phyloP scores from a whole-genome alignment of 2,888 invertebrate genomes.

The Physocephala rufipes region DNA sequence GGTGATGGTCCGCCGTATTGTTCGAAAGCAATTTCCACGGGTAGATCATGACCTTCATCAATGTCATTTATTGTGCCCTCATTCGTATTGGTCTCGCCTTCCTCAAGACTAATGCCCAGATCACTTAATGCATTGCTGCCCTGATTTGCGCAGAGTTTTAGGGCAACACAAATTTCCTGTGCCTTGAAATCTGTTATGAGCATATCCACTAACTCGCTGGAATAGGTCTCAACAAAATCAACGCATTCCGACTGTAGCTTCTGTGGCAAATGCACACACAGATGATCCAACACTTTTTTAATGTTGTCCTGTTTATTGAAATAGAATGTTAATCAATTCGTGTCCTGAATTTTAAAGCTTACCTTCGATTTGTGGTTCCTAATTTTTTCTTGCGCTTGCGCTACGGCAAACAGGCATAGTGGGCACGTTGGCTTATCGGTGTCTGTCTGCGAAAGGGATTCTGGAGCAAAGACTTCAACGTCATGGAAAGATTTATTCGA shows the following conservation, averaged over 20 bases:
- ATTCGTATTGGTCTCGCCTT: conserved; percentile 42
- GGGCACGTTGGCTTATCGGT: conserved; percentile 78
- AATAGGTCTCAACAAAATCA: conserved; percentile 80
- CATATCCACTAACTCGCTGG: conserved; percentile 80
- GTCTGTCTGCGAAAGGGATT: conserved; percentile 43
- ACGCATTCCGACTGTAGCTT: conserved; percentile 75
- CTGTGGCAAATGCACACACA: conserved; percentile 76
- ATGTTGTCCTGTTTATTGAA: conserved; percentile 72
- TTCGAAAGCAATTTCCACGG: conserved; percentile 54
- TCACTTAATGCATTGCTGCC: conserved; percentile 63
- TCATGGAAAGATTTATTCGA: conserved; percentile 62
- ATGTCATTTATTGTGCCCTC: conserved; percentile 50
- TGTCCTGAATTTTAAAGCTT: no score
- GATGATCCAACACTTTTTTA: conserved; percentile 72
- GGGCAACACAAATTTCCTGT: conserved; percentile 79
- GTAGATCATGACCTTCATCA: conserved; percentile 53
- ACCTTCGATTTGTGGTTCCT: conserved; percentile 81
- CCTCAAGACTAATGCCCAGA: conserved; percentile 50
- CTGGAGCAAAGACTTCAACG: conserved; percentile 68
- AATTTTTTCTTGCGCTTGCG: conserved; percentile 78
- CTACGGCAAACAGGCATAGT: conserved; percentile 83
- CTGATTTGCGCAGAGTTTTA: conserved; percentile 76
- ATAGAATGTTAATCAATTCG: conserved; percentile 29
- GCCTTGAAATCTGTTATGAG: conserved; percentile 78
- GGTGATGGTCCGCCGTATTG: conserved; percentile 49